Evolutionary conservation across 2,113 vertebrate genomes (phyloP), one percentile per base, ranked within the genome.

Genomic region (Ceyx melanurus): DNA sequence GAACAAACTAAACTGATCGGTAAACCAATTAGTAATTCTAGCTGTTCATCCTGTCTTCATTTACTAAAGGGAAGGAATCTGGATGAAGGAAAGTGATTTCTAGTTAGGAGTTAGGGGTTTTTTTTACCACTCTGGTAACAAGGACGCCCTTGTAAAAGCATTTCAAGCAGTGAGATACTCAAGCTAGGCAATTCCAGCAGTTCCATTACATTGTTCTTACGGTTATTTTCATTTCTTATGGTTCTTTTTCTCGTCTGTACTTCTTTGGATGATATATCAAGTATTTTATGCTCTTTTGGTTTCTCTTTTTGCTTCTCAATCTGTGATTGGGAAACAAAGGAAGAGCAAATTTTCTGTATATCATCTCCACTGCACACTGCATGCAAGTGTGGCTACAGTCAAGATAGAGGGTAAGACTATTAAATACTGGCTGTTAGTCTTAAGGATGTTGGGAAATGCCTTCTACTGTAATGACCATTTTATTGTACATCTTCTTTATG

Each of bases 11-110:
- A 98, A 99, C 98, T 98, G 99, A 99, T 99, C 99, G 98, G 98
- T 99, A 99, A 99, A 99, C 98, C 98, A 99, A 99, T 99, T 99
- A 99, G 99, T 99, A 99, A 99, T 99, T 99, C 99, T 99, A 99
- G 98, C 98, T 98, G 97, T 98, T 98, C 98, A 97, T 97, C 97
- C 98, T 98, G 98, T 97, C 98, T 98, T 98, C 97, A 96, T 98
- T 98, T 98, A 98, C 97, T 92, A 82, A 94, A 81, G 64, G 92
- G 70, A 57, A 93, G 97, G 94, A 91, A 94, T 94, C 95, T 77
- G 92, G 74, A 91, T 89, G 89, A 92, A 93, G 84, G 75, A 94
- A 94, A 93, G 80, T 86, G 89, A 94, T 96, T 97, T 97, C 95
- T 85, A 95, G 88, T 92, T 96, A 92, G 80, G 68, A 95, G 93